Evolutionary conservation across 2,797 vertebrate genomes (phyloP).

Genomic region (Myioborus melanocephalus): DNA sequence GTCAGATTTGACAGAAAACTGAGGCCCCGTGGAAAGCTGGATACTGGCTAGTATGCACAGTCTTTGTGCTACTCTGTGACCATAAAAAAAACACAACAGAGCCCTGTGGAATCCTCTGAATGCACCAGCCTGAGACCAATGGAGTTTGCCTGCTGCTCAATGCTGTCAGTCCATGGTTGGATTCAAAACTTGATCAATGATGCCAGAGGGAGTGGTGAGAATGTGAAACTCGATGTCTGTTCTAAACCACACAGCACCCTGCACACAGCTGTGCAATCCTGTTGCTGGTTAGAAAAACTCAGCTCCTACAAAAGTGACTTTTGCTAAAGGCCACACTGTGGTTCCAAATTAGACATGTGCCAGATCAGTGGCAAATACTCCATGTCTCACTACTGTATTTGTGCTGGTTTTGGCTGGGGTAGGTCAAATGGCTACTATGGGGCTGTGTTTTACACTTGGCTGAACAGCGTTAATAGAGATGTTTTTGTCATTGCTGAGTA

Average conservation of each 20-base stretch:
- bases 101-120: background rate
- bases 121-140: background rate
- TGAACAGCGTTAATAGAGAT: background rate
- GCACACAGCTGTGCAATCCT: background rate
- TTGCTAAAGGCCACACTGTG: background rate
- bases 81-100: background rate
- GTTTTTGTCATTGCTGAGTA: background rate
- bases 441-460: background rate
- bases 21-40: background rate
- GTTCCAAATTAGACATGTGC: background rate
- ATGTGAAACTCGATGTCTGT: background rate
- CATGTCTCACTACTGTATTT: background rate
- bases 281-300: background rate
- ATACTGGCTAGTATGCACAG: background rate
- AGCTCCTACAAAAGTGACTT: background rate
- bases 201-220: background rate
- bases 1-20: background rate
- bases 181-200: background rate
- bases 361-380: accelerated
- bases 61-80: background rate
- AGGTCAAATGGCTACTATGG: background rate
- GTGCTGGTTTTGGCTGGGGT: background rate
- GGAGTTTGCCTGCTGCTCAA: background rate
- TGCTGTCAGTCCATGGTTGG: background rate
- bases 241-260: background rate